These are phyloP conservation scores for Pseudomyrmex pallidus DNA, from an alignment of 1,140 invertebrate genomes.

Conservation along the genomic window DNA sequence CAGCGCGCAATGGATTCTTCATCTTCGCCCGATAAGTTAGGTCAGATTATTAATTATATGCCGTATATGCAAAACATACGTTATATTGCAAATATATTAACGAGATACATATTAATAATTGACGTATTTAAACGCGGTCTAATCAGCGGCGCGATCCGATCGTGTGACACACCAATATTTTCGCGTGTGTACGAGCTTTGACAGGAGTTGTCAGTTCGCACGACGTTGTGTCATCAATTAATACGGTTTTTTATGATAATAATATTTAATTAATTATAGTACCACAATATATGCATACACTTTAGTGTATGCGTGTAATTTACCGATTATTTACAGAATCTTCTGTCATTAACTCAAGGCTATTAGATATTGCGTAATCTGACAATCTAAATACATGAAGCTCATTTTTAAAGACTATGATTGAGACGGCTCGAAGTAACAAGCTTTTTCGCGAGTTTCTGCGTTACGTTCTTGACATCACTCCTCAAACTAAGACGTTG, in stretches of 20 bases:
- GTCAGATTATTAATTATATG: conserved; percentile 2
- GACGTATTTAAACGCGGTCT: conserved; percentile 7
- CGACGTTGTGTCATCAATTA: conserved; percentile 2
- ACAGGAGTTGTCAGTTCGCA: conserved; percentile 7
- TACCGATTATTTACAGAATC: too few relatives aligned
- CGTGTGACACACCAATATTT: conserved; percentile 35
- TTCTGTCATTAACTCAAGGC: too few relatives aligned
- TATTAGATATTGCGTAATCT: too few relatives aligned
- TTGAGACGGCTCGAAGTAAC: background rate
- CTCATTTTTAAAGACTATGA: background rate
- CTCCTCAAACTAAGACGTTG: background rate
- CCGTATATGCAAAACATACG: background rate
- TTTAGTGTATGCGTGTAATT: too few relatives aligned
- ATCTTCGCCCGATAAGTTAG: conserved; percentile 24
- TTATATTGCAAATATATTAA: background rate
- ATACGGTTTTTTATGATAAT: conserved; percentile 16
- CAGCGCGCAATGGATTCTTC: conserved; percentile 6
- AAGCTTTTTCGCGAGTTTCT: background rate
- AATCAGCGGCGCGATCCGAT: conserved; percentile 3
- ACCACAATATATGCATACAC: too few relatives aligned
- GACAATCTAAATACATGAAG: too few relatives aligned
- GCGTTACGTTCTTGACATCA: conserved; percentile 1
- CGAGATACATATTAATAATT: conserved; percentile 12
- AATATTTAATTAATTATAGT: conserved; percentile 8
- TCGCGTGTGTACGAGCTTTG: conserved; percentile 13